phyloP scores from a whole-genome alignment of 37 sponge, comb jelly and placozoan genomes.

The Petrosia ficiformis region DNA sequence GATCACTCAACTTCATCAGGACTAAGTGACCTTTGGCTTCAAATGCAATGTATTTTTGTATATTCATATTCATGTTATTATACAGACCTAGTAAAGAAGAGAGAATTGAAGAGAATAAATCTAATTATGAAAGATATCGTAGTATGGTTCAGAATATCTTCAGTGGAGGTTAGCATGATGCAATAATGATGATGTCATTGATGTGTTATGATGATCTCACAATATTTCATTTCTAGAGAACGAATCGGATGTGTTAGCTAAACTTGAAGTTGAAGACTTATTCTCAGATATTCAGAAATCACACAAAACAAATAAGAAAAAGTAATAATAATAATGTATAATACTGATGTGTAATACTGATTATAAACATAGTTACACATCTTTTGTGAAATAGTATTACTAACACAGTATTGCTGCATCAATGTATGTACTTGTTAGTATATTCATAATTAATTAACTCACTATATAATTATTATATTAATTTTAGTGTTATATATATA shows the following conservation, averaged over 20 bases:
- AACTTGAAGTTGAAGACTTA: conserved; percentile 75
- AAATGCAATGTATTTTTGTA: too few species aligned
- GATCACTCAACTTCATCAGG: too few species aligned
- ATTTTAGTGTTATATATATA: too few species aligned
- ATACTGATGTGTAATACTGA: not conserved
- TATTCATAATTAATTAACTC: too few species aligned
- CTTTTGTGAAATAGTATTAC: too few species aligned
- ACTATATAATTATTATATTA: too few species aligned
- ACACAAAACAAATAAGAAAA: conserved; percentile 1
- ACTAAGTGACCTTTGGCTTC: too few species aligned
- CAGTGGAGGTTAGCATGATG: conserved; percentile 26
- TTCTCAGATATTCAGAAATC: conserved; percentile 11
- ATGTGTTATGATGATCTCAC: not conserved
- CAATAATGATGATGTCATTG: not conserved
- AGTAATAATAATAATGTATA: not conserved
- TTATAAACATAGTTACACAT: not conserved
- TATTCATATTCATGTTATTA: not conserved
- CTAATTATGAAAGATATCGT: conserved; percentile 90
- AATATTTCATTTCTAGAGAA: conserved; percentile 23
- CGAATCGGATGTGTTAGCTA: conserved; percentile 53
- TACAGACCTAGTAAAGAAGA: conserved; percentile 42
- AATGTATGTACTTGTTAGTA: too few species aligned
- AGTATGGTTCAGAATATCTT: conserved; percentile 66
- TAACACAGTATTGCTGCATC: too few species aligned
- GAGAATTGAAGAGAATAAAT: conserved; percentile 44